Percentiles rank a stretch among this genome's conserved stretches.
phyloP scores from a whole-genome alignment of 2,888 invertebrate species.

The Congeria kusceri region DNA sequence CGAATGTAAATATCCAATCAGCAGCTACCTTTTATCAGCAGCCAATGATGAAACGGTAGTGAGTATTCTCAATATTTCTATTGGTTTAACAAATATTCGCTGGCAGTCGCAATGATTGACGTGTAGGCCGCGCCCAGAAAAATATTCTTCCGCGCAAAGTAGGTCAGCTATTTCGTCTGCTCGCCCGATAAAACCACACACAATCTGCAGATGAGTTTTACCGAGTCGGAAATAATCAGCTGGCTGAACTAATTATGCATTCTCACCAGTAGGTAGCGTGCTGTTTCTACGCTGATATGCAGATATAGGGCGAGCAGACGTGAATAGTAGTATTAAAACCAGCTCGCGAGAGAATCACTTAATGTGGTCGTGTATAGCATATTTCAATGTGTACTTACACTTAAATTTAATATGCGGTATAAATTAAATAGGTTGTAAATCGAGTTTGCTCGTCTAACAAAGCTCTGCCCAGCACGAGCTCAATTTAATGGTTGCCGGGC shows the following conservation, averaged over 20 bases:
- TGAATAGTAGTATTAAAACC: too few relatives aligned
- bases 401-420: too few relatives aligned
- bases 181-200: slow-evolving; percentile 22
- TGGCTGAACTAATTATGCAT: slow-evolving; percentile 34
- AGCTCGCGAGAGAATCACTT: too few relatives aligned
- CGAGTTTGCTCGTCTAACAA: too few relatives aligned
- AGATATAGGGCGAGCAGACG: too few relatives aligned
- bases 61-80: background rate
- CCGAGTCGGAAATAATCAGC: slow-evolving; percentile 30
- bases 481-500: too few relatives aligned
- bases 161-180: slow-evolving; percentile 23
- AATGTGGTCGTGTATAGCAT: too few relatives aligned
- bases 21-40: background rate
- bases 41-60: background rate
- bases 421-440: too few relatives aligned
- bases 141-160: slow-evolving; percentile 53
- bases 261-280: too few relatives aligned
- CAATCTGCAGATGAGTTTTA: slow-evolving; percentile 27
- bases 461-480: too few relatives aligned
- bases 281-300: too few relatives aligned
- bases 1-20: slow-evolving; percentile 7
- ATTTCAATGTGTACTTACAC: too few relatives aligned
- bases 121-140: slow-evolving; percentile 18
- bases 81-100: background rate
- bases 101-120: slow-evolving; percentile 50